These are phyloP conservation scores for Octonoba sinensis DNA, from an alignment of 2,888 invertebrate species.

Conservation along the genomic window DNA sequence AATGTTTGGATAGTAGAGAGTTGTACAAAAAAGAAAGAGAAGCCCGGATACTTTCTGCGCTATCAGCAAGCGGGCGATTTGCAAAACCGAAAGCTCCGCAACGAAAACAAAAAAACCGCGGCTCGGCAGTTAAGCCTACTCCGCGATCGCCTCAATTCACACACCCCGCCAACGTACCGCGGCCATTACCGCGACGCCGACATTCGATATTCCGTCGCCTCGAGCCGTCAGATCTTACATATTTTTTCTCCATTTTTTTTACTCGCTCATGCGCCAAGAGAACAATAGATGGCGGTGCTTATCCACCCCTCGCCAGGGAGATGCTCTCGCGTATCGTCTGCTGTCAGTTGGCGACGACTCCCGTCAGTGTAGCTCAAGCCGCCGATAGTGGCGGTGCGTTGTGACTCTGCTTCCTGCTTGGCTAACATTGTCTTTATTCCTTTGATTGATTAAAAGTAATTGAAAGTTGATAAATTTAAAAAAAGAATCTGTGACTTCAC, in stretches of 20 bases:
- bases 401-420: neutral
- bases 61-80: too few relatives aligned
- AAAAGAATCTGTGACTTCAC: too few relatives aligned
- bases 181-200: slow-evolving; percentile 19
- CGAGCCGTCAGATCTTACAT: neutral
- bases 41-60: too few relatives aligned
- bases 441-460: too few relatives aligned
- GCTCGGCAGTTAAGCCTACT: slow-evolving; percentile 34
- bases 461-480: too few relatives aligned
- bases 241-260: slow-evolving; percentile 10
- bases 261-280: slow-evolving; percentile 30
- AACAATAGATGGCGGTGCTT: slow-evolving; percentile 63
- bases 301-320: slow-evolving; percentile 27
- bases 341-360: slow-evolving; percentile 1
- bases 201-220: slow-evolving; percentile 16
- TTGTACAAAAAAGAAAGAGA: too few relatives aligned
- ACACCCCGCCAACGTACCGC: neutral
- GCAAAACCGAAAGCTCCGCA: neutral
- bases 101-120: slow-evolving; percentile 13
- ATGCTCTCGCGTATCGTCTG: slow-evolving; percentile 27
- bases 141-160: slow-evolving; percentile 10
- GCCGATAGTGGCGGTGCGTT: slow-evolving; percentile 13
- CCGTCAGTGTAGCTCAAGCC: slow-evolving; percentile 34
- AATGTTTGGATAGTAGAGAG: too few relatives aligned
- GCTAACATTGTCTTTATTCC: too few relatives aligned